These are phyloP conservation scores for Serripes groenlandicus DNA, from an alignment of 2,888 invertebrate genomes.

Conservation along the genomic window DNA sequence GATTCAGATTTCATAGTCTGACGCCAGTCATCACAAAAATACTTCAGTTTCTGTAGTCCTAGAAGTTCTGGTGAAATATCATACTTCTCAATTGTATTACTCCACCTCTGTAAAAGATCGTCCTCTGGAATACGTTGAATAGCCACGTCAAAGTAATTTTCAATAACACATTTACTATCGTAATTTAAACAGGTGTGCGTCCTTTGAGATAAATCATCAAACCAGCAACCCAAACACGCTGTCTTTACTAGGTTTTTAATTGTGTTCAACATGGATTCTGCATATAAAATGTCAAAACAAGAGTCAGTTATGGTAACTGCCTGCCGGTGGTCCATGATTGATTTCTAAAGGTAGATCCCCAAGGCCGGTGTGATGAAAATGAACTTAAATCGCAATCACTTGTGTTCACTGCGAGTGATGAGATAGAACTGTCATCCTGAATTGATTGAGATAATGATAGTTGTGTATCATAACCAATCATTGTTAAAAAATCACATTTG, in stretches of 20 bases:
- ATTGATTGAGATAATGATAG: no score
- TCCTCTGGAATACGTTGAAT: conserved; percentile 27
- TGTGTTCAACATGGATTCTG: background rate
- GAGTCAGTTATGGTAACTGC: background rate
- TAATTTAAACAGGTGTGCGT: conserved; percentile 35
- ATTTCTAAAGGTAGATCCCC: background rate
- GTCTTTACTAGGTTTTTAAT: conserved; percentile 34
- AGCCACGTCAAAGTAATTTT: conserved; percentile 32
- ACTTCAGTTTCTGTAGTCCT: conserved; percentile 19
- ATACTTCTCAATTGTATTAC: background rate
- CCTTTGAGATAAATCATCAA: conserved; percentile 32
- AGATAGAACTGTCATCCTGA: background rate
- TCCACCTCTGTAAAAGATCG: conserved; percentile 7
- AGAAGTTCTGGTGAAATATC: conserved; percentile 22
- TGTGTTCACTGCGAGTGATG: background rate
- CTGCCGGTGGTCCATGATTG: background rate
- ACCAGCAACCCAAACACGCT: conserved; percentile 40
- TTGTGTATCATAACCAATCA: background rate
- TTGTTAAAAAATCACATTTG: background rate
- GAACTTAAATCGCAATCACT: background rate
- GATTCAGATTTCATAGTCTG: conserved; percentile 22
- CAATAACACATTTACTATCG: conserved; percentile 31
- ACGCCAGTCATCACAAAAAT: conserved; percentile 23
- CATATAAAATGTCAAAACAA: background rate
- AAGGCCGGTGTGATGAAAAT: background rate